Conservation (phyloP, 2,113 vertebrate genomes). For the Prolemur simus region DNA sequence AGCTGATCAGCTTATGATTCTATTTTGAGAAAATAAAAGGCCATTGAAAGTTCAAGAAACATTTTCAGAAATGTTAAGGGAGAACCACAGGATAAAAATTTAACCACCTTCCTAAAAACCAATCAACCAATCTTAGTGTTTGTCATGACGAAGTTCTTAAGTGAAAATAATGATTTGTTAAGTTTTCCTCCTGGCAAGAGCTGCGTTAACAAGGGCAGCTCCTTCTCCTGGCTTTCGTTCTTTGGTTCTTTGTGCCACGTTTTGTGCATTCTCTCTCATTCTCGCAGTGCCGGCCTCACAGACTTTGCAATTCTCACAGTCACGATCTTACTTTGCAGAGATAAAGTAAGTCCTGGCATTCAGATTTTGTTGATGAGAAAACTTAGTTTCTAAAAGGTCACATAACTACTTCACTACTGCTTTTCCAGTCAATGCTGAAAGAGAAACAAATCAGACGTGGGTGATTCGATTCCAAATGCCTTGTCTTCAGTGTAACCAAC, state of each 20-base stretch:
- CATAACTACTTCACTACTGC: not conserved
- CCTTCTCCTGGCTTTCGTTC: fast-evolving
- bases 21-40: not conserved
- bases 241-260: fast-evolving
- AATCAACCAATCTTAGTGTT: not conserved
- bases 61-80: not conserved
- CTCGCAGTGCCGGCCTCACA: not conserved
- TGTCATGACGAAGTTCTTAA: not conserved
- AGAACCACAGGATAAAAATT: not conserved
- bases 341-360: not conserved
- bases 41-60: not conserved
- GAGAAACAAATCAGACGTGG: not conserved
- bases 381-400: not conserved
- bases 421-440: not conserved
- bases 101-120: not conserved
- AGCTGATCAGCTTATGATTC: not conserved
- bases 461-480: not conserved
- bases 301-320: not conserved
- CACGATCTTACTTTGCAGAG: not conserved
- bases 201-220: not conserved
- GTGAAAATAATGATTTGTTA: not conserved
- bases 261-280: not conserved
- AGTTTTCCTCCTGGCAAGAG: not conserved
- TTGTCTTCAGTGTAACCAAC: not conserved
- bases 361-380: not conserved